phyloP scores from a whole-genome alignment of 2,797 vertebrate genomes.

The Antennarius maculatus region DNA sequence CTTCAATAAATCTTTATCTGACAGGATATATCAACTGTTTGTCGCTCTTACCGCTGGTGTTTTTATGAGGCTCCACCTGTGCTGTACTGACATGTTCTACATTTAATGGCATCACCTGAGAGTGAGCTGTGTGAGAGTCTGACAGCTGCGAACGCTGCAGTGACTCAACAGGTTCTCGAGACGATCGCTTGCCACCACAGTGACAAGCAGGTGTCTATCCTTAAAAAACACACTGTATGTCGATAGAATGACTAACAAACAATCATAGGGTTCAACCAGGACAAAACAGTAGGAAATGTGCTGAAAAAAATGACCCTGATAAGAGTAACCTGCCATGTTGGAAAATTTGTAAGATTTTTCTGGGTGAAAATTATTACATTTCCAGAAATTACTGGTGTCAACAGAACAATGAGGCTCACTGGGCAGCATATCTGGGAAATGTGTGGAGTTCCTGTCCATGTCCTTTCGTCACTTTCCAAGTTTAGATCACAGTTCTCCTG shows the following conservation, averaged over 20 bases:
- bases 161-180: constrained; percentile 63
- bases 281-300: not conserved
- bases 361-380: constrained; percentile 6
- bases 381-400: constrained; percentile 37
- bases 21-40: constrained; percentile 34
- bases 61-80: constrained; percentile 59
- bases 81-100: constrained; percentile 71
- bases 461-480: constrained; percentile 79
- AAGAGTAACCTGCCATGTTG: not conserved
- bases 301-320: not conserved
- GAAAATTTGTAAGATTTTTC: not conserved
- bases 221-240: constrained; percentile 29
- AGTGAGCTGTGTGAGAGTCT: constrained; percentile 40
- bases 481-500: constrained; percentile 76
- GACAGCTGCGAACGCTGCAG: constrained; percentile 24
- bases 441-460: constrained; percentile 78
- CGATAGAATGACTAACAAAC: constrained; percentile 54
- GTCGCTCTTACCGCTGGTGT: constrained; percentile 59
- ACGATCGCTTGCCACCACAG: constrained; percentile 14
- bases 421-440: constrained; percentile 68
- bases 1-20: constrained; percentile 16
- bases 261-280: constrained; percentile 1
- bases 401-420: constrained; percentile 63
- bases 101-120: constrained; percentile 58
- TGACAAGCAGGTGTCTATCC: constrained; percentile 56